Percentiles rank a stretch among this genome's conserved stretches.
Evolutionary conservation across 1,140 invertebrate genomes (phyloP).

Genomic region (Harpegnathos saltator): DNA sequence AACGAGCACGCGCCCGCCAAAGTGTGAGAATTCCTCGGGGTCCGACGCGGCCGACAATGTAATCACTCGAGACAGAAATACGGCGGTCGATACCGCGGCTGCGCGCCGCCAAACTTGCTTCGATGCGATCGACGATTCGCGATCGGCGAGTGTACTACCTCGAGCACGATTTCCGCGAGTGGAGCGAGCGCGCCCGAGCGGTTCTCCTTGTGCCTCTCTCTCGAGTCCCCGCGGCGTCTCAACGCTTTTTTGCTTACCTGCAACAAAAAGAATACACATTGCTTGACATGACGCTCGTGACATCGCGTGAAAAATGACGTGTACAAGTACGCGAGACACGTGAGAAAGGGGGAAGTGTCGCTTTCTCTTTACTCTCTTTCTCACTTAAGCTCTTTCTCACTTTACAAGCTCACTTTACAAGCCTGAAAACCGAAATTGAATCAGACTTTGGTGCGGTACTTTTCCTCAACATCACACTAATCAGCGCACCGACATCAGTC

Average conservation of each 20-base stretch:
- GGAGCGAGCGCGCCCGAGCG: constrained; percentile 7
- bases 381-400: too few relatives aligned
- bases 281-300: not conserved
- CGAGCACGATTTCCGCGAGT: constrained; percentile 26
- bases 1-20: constrained; percentile 59
- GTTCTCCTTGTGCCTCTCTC: not conserved
- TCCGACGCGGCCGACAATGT: constrained; percentile 37
- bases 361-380: too few relatives aligned
- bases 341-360: too few relatives aligned
- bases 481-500: too few relatives aligned
- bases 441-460: too few relatives aligned
- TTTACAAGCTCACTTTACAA: too few relatives aligned
- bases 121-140: constrained; percentile 28
- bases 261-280: constrained; percentile 72
- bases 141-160: constrained; percentile 61
- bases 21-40: constrained; percentile 81
- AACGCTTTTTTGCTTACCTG: constrained; percentile 76
- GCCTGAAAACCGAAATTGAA: too few relatives aligned
- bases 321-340: too few relatives aligned
- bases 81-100: not conserved
- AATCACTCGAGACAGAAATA: constrained; percentile 31
- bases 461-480: too few relatives aligned
- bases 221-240: not conserved
- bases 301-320: not conserved
- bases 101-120: constrained; percentile 17